Evolutionary conservation across 2,888 invertebrate species (phyloP).

Genomic region (Tinea trinotella): DNA sequence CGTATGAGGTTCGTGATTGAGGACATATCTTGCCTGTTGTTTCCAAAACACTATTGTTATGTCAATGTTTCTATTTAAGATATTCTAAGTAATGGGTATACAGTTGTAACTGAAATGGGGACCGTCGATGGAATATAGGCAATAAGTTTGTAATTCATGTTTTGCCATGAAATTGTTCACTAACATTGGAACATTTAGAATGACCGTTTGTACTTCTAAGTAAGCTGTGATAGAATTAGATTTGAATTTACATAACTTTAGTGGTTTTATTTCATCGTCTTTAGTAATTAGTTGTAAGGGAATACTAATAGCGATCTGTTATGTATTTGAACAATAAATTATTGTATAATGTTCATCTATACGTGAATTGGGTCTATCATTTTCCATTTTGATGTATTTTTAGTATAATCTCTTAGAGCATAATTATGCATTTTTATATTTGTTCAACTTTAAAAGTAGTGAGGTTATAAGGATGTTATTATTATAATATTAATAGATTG

Average conservation of each 20-base stretch:
- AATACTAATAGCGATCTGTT: conserved; percentile 38
- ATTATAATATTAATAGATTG: conserved; percentile 47
- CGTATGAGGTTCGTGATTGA: conserved; percentile 28
- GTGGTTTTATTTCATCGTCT: conserved; percentile 39
- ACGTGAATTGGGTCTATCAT: conserved; percentile 34
- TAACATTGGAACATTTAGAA: conserved; percentile 28
- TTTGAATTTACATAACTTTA: conserved; percentile 48
- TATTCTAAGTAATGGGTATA: conserved; percentile 12
- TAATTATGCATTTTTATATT: conserved; percentile 57
- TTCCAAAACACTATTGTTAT: conserved; percentile 18
- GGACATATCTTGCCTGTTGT: conserved; percentile 33
- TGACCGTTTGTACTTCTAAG: conserved; percentile 43
- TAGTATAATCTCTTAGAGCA: conserved; percentile 56
- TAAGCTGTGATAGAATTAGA: conserved; percentile 68
- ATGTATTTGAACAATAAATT: conserved; percentile 26
- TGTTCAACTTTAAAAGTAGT: conserved; percentile 45
- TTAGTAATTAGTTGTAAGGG: conserved; percentile 51
- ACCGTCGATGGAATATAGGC: conserved; percentile 11
- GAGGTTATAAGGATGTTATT: conserved; percentile 50
- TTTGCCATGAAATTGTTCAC: conserved; percentile 28
- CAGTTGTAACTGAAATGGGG: conserved; percentile 7
- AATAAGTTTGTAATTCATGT: conserved; percentile 14
- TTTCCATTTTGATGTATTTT: conserved; percentile 67
- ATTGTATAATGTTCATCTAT: conserved; percentile 55
- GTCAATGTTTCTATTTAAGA: conserved; percentile 7